These are phyloP conservation scores for Campylomormyrus numenius DNA, from an alignment of 2,113 vertebrate genomes.

Conservation along the genomic window DNA sequence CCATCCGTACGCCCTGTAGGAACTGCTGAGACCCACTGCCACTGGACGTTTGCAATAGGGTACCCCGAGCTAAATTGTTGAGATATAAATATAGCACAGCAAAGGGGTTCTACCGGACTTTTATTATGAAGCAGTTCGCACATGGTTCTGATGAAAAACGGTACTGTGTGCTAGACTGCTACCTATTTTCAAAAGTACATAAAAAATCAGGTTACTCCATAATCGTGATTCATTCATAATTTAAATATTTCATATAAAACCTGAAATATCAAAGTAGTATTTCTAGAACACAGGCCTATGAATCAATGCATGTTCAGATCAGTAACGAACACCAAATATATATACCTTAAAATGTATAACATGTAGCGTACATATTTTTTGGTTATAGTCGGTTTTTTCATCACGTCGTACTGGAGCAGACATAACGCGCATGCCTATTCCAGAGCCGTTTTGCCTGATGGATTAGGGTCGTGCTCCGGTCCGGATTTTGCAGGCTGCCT, in stretches of 20 bases:
- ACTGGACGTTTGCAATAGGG: background rate
- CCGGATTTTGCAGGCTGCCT: background rate
- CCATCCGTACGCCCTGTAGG: background rate
- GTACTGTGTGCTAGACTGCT: background rate
- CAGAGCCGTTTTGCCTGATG: background rate
- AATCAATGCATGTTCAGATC: background rate
- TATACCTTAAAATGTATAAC: background rate
- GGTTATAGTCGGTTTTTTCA: background rate
- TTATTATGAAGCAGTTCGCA: background rate
- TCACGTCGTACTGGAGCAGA: background rate
- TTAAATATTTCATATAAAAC: background rate
- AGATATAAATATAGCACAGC: background rate
- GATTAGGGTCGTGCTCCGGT: background rate
- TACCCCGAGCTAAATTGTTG: background rate
- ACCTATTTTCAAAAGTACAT: background rate
- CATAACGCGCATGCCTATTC: background rate
- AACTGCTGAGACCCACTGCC: background rate
- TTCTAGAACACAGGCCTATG: background rate
- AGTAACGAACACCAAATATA: background rate
- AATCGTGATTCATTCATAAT: background rate
- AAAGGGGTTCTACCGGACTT: background rate
- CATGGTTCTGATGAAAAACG: background rate
- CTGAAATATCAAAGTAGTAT: background rate
- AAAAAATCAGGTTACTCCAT: background rate
- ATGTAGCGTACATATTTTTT: background rate